Evolutionary conservation across 1,140 invertebrate species (phyloP).

Genomic region (Luehdorfia chinensis): DNA sequence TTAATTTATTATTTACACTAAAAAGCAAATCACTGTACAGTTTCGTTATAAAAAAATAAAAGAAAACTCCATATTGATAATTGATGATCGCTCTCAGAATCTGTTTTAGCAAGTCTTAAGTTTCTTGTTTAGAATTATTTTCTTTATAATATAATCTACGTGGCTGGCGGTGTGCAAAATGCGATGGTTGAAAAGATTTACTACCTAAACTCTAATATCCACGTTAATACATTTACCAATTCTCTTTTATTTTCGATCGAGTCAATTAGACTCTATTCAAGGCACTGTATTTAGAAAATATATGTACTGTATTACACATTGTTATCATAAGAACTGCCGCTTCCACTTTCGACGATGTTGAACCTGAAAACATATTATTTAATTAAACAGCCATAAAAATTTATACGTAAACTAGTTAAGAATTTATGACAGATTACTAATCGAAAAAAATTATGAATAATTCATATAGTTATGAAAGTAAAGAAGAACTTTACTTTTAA

Average conservation of each 20-base stretch:
- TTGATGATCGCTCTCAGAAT: not conserved
- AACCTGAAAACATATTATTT: slow-evolving; percentile 31
- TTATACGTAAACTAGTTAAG: too few species aligned
- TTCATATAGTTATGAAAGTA: too few species aligned
- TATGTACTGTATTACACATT: slow-evolving; percentile 42
- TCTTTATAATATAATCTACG: slow-evolving; percentile 3
- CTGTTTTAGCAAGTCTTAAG: slow-evolving; percentile 1
- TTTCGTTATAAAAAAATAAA: too few species aligned
- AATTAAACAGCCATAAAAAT: too few species aligned
- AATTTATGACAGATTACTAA: too few species aligned
- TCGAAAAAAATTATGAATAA: too few species aligned
- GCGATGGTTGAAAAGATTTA: slow-evolving; percentile 30
- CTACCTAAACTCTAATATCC: slow-evolving; percentile 35
- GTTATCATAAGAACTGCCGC: slow-evolving; percentile 27
- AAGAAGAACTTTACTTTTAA: too few species aligned
- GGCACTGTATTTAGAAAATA: slow-evolving; percentile 68
- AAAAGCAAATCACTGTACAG: too few species aligned
- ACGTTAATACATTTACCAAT: slow-evolving; percentile 35
- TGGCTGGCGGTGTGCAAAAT: slow-evolving; percentile 19
- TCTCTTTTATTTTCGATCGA: slow-evolving; percentile 21
- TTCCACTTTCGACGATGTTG: slow-evolving; percentile 22
- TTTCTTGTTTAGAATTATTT: slow-evolving; percentile 5
- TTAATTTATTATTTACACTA: too few species aligned
- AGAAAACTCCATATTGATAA: too few species aligned
- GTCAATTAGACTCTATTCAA: slow-evolving; percentile 53